Conservation (phyloP, 2,888 invertebrate species). For the Cylloceria caligata region DNA sequence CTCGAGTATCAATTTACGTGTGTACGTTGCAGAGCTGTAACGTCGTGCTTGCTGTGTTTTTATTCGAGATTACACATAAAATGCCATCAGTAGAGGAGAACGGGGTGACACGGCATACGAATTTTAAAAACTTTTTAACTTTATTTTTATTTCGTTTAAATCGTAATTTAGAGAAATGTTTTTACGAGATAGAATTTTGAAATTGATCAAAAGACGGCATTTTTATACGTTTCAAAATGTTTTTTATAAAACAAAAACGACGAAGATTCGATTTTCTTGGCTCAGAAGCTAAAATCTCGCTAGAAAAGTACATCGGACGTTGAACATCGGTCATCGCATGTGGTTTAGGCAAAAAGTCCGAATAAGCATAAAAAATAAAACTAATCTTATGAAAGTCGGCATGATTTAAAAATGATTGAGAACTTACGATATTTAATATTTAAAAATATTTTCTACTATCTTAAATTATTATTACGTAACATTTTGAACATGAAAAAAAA, state of each 20-base stretch:
- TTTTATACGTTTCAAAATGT: too few species aligned
- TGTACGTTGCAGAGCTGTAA: conserved; percentile 1
- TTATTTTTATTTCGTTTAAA: too few species aligned
- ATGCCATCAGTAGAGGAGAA: background rate
- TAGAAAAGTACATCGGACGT: background rate
- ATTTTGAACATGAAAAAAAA: background rate
- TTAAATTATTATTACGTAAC: background rate
- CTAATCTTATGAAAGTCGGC: background rate
- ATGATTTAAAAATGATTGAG: background rate
- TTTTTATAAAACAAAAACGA: background rate
- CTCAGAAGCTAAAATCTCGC: background rate
- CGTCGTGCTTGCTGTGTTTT: conserved; percentile 3
- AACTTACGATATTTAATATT: background rate
- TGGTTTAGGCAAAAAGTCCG: background rate
- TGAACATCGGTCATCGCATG: background rate
- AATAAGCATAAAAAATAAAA: background rate
- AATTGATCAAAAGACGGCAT: too few species aligned
- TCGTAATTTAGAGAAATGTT: too few species aligned
- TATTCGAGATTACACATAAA: background rate
- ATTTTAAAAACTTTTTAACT: too few species aligned
- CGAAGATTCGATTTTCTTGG: background rate
- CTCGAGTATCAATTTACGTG: conserved; percentile 54
- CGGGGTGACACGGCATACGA: background rate
- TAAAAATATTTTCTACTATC: background rate
- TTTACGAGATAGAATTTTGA: too few species aligned